Evolutionary conservation across 2,113 vertebrate genomes (phyloP).

Genomic region (Centropus bengalensis): DNA sequence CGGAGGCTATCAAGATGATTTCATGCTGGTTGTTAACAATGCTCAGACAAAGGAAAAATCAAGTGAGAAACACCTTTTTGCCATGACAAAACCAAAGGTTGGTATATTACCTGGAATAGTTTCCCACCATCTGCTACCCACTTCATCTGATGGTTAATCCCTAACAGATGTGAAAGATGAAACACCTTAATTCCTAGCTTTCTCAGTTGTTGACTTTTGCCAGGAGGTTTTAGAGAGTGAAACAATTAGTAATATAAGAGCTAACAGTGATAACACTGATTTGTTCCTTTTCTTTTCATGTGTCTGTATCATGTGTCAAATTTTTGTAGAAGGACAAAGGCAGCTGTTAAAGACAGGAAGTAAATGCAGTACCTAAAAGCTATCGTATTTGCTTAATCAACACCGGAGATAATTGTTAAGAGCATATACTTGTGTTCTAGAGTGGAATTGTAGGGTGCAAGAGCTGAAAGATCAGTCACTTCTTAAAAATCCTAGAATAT

Average conservation of each 20-base stretch:
- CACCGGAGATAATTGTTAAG: not conserved
- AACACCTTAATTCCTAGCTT: slow-evolving; percentile 19
- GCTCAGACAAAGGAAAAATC: slow-evolving; percentile 83
- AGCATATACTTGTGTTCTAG: not conserved
- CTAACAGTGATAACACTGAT: not conserved
- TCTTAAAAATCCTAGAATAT: not conserved
- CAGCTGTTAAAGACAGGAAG: not conserved
- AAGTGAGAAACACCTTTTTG: slow-evolving; percentile 90
- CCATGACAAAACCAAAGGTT: slow-evolving; percentile 92
- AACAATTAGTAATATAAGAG: not conserved
- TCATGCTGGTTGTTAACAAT: slow-evolving; percentile 90
- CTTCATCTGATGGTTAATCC: not conserved
- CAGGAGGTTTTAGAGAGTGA: not conserved
- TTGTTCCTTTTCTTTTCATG: not conserved
- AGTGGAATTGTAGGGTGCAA: not conserved
- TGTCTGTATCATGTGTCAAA: not conserved
- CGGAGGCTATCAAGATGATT: slow-evolving; percentile 91
- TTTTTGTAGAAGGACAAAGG: not conserved
- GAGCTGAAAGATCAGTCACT: not conserved
- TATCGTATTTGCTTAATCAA: not conserved
- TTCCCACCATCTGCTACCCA: not conserved
- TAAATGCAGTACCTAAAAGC: not conserved
- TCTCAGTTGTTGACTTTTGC: not conserved
- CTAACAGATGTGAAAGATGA: slow-evolving; percentile 17
- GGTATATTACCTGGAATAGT: slow-evolving; percentile 53